phyloP scores from a whole-genome alignment of 2,797 vertebrate species.

The Diceros bicornis region DNA sequence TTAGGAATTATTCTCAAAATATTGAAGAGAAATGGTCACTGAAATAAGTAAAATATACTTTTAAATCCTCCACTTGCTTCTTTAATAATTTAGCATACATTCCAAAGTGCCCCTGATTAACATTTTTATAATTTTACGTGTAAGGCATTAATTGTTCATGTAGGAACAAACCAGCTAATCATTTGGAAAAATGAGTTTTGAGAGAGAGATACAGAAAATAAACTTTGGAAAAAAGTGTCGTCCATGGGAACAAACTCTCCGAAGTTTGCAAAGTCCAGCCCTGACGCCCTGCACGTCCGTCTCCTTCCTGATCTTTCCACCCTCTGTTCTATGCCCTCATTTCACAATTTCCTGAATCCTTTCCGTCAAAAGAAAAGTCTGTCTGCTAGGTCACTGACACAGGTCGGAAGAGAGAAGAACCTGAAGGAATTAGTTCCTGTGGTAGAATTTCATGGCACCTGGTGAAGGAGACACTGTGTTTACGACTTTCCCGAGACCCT shows the following conservation, averaged over 20 bases:
- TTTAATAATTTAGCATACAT: constrained; percentile 20
- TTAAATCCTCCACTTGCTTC: constrained; percentile 29
- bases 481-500: neutral
- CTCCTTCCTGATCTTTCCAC: neutral
- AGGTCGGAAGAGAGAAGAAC: neutral
- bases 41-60: neutral
- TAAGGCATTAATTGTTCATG: neutral
- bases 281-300: neutral
- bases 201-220: neutral
- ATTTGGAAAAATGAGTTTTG: neutral
- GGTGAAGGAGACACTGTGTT: too few relatives aligned
- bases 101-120: neutral
- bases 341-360: neutral
- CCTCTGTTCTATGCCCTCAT: neutral
- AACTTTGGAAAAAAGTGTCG: neutral
- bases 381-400: neutral
- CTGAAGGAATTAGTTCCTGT: neutral
- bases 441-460: neutral
- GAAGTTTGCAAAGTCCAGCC: neutral
- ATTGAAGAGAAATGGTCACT: neutral
- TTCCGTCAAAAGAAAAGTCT: neutral
- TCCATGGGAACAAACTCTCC: neutral
- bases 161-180: neutral
- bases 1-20: constrained; percentile 22
- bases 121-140: neutral